Conservation (phyloP, 35 echinoderm and acorn worm genomes). For the Ophiothrix spiculata region DNA sequence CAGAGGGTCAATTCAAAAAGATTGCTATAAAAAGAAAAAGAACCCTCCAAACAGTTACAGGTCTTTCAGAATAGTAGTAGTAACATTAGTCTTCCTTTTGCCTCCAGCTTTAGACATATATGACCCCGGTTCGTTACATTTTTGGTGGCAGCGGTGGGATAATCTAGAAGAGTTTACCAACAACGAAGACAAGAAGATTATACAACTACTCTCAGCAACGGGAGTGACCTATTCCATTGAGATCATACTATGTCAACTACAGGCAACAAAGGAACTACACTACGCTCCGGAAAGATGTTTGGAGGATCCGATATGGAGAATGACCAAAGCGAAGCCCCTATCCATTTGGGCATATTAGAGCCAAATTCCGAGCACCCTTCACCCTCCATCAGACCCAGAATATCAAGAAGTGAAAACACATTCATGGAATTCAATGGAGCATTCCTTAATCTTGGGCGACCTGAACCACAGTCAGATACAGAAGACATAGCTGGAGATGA, state of each 20-base stretch:
- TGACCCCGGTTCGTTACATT: no score
- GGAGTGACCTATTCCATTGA: neutral
- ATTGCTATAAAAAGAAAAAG: no score
- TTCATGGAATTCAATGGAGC: neutral
- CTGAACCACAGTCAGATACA: neutral
- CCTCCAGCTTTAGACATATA: no score
- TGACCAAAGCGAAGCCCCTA: neutral
- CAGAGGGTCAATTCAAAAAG: no score
- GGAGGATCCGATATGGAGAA: neutral
- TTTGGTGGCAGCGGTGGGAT: neutral
- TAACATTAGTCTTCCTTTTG: no score
- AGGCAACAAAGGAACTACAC: neutral
- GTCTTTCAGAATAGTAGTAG: no score
- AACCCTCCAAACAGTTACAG: no score
- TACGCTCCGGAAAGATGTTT: neutral
- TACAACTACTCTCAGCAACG: neutral
- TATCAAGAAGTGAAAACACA: neutral
- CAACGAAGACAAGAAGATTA: no score
- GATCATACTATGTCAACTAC: neutral
- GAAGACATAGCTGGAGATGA: no score
- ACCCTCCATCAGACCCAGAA: neutral
- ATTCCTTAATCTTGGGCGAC: neutral
- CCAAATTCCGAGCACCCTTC: neutral
- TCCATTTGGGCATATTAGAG: neutral
- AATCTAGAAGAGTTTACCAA: no score